Conservation (phyloP, 1,140 invertebrate species). For the Pissodes strobi region DNA sequence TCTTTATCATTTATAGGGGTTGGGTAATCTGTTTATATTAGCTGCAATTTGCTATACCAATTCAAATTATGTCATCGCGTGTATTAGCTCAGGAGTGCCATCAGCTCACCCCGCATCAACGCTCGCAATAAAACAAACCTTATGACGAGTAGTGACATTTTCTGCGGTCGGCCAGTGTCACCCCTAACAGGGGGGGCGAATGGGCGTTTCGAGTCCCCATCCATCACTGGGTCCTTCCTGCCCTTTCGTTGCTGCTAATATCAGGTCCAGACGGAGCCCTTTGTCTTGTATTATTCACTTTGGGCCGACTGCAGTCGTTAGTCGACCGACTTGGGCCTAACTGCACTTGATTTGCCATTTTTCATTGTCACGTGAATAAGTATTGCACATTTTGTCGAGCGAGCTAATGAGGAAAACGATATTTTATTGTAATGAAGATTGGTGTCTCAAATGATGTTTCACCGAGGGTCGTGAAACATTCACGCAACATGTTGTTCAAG, state of each 20-base stretch:
- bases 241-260: slow-evolving; percentile 32
- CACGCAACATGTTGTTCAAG: too few species aligned
- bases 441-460: too few species aligned
- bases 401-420: too few species aligned
- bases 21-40: too few species aligned
- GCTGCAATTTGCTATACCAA: too few species aligned
- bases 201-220: slow-evolving; percentile 31
- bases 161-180: slow-evolving; percentile 19
- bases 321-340: slow-evolving; percentile 12
- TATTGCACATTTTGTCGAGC: too few species aligned
- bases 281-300: slow-evolving; percentile 36
- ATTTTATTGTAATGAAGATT: too few species aligned
- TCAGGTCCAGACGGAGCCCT: slow-evolving; percentile 31
- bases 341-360: slow-evolving; percentile 31
- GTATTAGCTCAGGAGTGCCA: too few species aligned
- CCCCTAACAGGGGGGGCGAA: slow-evolving; percentile 18
- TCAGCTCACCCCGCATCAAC: too few species aligned
- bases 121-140: slow-evolving; percentile 13
- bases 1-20: too few species aligned
- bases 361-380: slow-evolving; percentile 9
- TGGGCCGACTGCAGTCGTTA: slow-evolving; percentile 23
- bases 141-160: neutral
- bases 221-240: slow-evolving; percentile 30
- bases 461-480: too few species aligned
- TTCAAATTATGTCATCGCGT: too few species aligned